Conservation (phyloP, 2,113 vertebrate genomes). For the Psettodes erumei region DNA sequence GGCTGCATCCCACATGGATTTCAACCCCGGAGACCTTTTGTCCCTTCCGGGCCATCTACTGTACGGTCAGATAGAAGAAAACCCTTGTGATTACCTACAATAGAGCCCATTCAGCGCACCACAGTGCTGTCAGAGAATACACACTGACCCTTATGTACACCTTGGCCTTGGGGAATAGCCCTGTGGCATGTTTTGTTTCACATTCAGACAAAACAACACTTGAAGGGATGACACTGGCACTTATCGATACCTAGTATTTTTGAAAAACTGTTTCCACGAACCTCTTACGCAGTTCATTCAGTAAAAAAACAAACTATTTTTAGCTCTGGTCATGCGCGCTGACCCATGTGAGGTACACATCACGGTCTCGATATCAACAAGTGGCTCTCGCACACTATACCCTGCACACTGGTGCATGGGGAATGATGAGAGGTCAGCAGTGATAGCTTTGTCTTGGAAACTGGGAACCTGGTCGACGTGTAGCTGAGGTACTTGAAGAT, state of each 20-base stretch:
- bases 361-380: slow-evolving; percentile 40
- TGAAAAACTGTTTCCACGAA: slow-evolving; percentile 48
- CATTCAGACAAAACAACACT: slow-evolving; percentile 28
- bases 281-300: slow-evolving; percentile 17
- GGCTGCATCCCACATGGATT: slow-evolving; percentile 36
- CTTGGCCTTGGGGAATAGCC: neutral
- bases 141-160: neutral
- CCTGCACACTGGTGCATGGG: slow-evolving; percentile 16
- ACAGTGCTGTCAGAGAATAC: neutral
- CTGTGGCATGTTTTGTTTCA: neutral
- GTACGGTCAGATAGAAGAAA: neutral
- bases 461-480: neutral
- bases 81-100: neutral
- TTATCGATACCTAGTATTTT: slow-evolving; percentile 18
- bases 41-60: slow-evolving; percentile 31
- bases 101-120: too few relatives aligned
- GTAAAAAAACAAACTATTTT: slow-evolving; percentile 56
- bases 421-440: slow-evolving; percentile 27
- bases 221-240: neutral
- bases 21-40: slow-evolving; percentile 61
- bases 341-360: slow-evolving; percentile 5
- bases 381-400: neutral
- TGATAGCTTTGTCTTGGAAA: slow-evolving; percentile 26
- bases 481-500: slow-evolving; percentile 13
- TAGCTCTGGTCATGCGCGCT: slow-evolving; percentile 9